Evolutionary conservation across 2,113 vertebrate genomes (phyloP).

Genomic region (Platysternon megacephalum): DNA sequence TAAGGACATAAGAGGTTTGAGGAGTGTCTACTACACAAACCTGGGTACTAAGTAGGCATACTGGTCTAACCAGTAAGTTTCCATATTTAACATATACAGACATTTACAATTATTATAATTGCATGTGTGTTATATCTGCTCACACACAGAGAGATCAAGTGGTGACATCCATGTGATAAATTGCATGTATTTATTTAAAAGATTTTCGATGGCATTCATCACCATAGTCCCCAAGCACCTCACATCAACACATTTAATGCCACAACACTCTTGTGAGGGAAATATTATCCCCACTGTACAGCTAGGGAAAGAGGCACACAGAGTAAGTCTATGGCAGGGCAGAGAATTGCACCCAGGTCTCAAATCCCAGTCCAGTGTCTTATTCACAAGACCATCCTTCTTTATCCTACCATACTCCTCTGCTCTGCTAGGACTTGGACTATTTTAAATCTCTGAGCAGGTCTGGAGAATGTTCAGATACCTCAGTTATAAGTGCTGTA

Average conservation of each 20-base stretch:
- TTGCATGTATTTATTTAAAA: background rate
- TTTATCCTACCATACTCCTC: background rate
- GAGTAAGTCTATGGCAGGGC: background rate
- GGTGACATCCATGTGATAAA: background rate
- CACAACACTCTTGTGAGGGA: background rate
- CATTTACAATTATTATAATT: background rate
- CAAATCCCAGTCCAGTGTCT: background rate
- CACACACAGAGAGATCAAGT: background rate
- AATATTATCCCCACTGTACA: background rate
- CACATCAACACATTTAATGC: background rate
- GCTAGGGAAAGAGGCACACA: background rate
- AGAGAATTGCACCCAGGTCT: background rate
- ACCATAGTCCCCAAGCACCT: background rate
- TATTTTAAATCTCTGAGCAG: background rate
- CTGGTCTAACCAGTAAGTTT: background rate
- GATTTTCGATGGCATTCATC: background rate
- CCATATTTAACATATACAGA: background rate
- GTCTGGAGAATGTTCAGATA: too few relatives aligned
- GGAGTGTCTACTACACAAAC: background rate
- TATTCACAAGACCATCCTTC: background rate
- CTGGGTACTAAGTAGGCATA: background rate
- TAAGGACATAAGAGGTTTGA: background rate
- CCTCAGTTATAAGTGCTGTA: too few relatives aligned
- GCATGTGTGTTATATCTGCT: background rate
- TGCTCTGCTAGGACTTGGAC: background rate